phyloP scores from a whole-genome alignment of 2,888 invertebrate species.

The Psococerastis gibbosa region DNA sequence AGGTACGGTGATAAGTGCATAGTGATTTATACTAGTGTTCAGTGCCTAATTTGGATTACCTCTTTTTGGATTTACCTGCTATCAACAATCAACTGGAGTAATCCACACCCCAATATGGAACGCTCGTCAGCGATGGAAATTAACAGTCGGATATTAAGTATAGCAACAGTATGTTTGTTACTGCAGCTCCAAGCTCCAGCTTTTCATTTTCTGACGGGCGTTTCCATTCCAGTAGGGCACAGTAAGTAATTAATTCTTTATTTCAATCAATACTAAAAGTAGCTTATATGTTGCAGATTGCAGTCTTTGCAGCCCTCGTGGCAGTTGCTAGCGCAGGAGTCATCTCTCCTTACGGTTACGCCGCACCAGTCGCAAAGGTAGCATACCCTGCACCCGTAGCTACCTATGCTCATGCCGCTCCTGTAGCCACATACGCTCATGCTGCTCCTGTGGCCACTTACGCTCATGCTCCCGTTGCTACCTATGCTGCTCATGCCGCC shows the following conservation, averaged over 20 bases:
- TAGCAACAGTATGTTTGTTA: too few relatives aligned
- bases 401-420: constrained; percentile 6
- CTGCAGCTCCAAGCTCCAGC: too few relatives aligned
- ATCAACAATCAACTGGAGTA: too few relatives aligned
- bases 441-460: constrained; percentile 19
- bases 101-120: too few relatives aligned
- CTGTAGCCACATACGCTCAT: constrained; percentile 10
- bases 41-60: background rate
- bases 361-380: constrained; percentile 10
- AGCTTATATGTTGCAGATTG: constrained; percentile 27
- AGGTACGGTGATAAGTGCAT: background rate
- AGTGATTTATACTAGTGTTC: too few relatives aligned
- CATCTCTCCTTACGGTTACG: constrained; percentile 18
- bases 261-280: too few relatives aligned
- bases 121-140: too few relatives aligned
- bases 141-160: too few relatives aligned
- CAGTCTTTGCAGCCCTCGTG: constrained; percentile 30
- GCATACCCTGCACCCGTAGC: constrained; percentile 14
- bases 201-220: too few relatives aligned
- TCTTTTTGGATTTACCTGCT: too few relatives aligned
- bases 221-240: too few relatives aligned
- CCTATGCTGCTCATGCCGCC: constrained; percentile 18
- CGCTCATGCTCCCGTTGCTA: constrained; percentile 17
- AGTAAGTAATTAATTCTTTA: too few relatives aligned
- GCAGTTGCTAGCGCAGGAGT: constrained; percentile 28